Base-by-base conservation (phyloP, 2,888 invertebrate species). In the Nemurella pictetii region DNA sequence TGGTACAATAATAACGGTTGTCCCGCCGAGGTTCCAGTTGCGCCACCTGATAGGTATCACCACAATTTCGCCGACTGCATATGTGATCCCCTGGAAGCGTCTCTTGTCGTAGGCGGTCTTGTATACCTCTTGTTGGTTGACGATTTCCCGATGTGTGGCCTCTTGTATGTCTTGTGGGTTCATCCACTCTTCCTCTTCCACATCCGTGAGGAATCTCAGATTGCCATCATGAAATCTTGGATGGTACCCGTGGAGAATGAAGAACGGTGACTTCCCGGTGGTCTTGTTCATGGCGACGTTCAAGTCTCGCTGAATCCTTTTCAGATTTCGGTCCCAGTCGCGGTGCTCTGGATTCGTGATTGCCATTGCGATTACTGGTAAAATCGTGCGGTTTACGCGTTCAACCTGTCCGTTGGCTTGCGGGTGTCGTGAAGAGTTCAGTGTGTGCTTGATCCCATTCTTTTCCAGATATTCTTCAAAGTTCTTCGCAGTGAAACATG, bases 401-500 rank as follows among this genome's bases (percentile, higher is more conserved):
- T 87, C 87, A n/a, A 87, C 85, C 74, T 86, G 85, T 0, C 87
- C 87, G 25, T 87, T 87, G 0, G 87, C 87, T 12, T 87, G 83
- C 0, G 87, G 88, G 0, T 87, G 87, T 0, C 87, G 86, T 15
- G 88, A 87, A 1, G 86, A 87, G 30, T 85, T 87, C 85, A 87
- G 87, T 0, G 88, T 84, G 83, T 88, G 88, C 55, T 87, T 85
- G 5, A 89, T 88, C 0, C 85, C 83, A 77, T 87, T 84, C 7
- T 85, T 30, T 3, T 86, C 82, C 81, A 87, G 88, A 83, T 87
- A 88, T 0, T 84, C 28, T 84, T 87, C 87, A 73, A 89, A 88
- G 20, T 26, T 28, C 5, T 87, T 87, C 0, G 88, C 87, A 0
- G 87, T 88, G 83, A 87, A 89, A 0, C 88, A 88, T 0, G 88